Conservation (phyloP, 2,888 invertebrate species). For the Drosophila mettleri region DNA sequence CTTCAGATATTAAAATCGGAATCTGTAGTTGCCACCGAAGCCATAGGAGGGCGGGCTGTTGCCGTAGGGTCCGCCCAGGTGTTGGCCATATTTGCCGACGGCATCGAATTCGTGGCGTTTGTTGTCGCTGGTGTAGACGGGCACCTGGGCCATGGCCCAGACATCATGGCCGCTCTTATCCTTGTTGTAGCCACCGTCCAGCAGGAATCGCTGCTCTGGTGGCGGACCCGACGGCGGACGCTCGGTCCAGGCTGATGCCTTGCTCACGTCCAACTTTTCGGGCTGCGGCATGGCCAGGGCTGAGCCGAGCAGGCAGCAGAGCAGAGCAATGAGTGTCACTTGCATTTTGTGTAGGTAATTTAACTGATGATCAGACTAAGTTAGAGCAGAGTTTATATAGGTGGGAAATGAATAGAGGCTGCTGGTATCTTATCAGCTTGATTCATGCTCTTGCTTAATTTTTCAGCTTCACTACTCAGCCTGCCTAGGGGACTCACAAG, state of each 20-base stretch:
- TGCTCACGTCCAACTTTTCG: constrained; percentile 10
- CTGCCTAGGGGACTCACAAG: neutral
- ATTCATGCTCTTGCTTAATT: neutral
- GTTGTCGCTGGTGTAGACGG: constrained; percentile 77
- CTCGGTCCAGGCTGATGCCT: constrained; percentile 9
- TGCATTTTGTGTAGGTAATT: constrained; percentile 40
- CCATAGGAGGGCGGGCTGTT: constrained; percentile 63
- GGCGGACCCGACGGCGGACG: constrained; percentile 12
- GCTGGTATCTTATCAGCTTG: neutral
- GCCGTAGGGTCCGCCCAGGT: constrained; percentile 80
- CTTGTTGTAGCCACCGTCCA: constrained; percentile 54
- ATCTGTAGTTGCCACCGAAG: constrained; percentile 58
- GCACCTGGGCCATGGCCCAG: constrained; percentile 54
- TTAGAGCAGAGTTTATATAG: constrained; percentile 37
- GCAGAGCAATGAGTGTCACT: constrained; percentile 29
- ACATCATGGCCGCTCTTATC: constrained; percentile 66
- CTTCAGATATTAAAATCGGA: constrained; percentile 34
- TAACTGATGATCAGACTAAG: constrained; percentile 29
- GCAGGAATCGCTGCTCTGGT: constrained; percentile 28
- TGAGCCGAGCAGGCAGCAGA: constrained; percentile 37
- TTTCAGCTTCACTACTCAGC: neutral
- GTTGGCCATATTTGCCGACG: constrained; percentile 73
- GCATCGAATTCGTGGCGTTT: constrained; percentile 73
- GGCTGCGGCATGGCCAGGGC: constrained; percentile 40
- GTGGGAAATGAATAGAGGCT: neutral